A percentile compares a stretch with the other conserved stretches of the same genome.
Evolutionary conservation across 2,797 vertebrate genomes (phyloP).

Genomic region (Sparidentex hasta): DNA sequence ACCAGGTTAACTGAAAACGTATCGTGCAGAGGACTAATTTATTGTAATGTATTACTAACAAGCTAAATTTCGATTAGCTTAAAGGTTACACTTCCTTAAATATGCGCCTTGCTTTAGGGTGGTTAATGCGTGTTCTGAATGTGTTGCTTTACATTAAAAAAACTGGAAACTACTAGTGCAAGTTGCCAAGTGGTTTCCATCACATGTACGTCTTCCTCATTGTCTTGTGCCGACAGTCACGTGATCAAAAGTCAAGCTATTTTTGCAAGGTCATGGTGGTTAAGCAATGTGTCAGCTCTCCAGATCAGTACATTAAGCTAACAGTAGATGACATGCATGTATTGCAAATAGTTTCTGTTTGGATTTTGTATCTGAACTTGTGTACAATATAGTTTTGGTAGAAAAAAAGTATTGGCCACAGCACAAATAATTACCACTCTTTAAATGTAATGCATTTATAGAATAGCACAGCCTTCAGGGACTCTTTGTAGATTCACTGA

Average conservation of each 20-base stretch:
- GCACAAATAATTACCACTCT: background rate
- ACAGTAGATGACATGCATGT: background rate
- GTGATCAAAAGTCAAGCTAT: background rate
- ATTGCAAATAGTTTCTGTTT: background rate
- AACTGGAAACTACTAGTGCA: background rate
- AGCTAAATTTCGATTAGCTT: background rate
- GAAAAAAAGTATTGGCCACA: no score
- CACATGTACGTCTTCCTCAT: background rate
- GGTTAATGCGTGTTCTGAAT: background rate
- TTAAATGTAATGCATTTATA: background rate
- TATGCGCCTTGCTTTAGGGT: no score
- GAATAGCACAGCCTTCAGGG: background rate
- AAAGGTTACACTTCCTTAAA: background rate
- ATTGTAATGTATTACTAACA: background rate
- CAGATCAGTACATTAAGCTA: rapidly evolving
- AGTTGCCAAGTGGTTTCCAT: background rate
- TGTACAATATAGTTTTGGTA: no score
- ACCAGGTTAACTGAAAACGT: no score
- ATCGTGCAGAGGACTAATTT: background rate
- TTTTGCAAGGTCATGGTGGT: slow-evolving; percentile 44
- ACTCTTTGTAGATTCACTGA: background rate
- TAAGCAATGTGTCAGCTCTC: background rate
- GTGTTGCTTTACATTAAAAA: background rate
- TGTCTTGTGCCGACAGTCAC: no score
- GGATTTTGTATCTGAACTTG: no score